Evolutionary conservation across 2,888 invertebrate species (phyloP).

Genomic region (Odontomyia ornata): DNA sequence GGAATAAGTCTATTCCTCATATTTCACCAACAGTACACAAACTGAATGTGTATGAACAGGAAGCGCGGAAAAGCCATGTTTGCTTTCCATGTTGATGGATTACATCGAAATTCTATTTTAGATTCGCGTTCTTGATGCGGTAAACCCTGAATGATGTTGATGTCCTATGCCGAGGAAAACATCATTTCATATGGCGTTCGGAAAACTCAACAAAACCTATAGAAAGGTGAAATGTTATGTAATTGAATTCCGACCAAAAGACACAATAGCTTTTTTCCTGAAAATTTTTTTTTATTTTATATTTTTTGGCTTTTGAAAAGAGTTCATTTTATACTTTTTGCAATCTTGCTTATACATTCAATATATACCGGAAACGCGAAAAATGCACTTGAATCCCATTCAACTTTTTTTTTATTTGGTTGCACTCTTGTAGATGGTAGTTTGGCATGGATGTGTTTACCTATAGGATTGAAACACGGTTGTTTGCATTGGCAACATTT

Average conservation of each 20-base stretch:
- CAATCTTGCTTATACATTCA: background rate
- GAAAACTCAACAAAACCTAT: conserved; percentile 18
- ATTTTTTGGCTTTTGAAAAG: background rate
- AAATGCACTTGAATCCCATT: conserved; percentile 1
- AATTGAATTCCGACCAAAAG: conserved; percentile 28
- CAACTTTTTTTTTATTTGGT: background rate
- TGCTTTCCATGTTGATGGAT: conserved; percentile 30
- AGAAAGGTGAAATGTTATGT: conserved; percentile 32
- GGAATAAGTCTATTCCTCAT: background rate
- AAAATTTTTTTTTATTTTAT: too few relatives aligned
- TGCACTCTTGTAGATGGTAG: background rate
- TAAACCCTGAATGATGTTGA: conserved; percentile 30
- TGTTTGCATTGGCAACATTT: background rate
- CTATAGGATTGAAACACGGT: background rate
- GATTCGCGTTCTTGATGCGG: conserved; percentile 21
- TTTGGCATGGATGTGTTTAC: background rate
- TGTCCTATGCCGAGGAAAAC: conserved; percentile 21
- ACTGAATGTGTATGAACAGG: background rate
- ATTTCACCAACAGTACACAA: background rate
- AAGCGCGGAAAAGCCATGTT: conserved; percentile 2
- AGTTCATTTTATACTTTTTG: background rate
- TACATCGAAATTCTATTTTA: conserved; percentile 36
- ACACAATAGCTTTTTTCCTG: conserved; percentile 11
- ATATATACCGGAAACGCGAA: conserved; percentile 5
- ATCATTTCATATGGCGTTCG: conserved; percentile 18